A percentile compares a stretch with the other conserved stretches of the same genome.
Evolutionary conservation across 1,140 invertebrate species (phyloP).

Genomic region (Monomorium pharaonis): DNA sequence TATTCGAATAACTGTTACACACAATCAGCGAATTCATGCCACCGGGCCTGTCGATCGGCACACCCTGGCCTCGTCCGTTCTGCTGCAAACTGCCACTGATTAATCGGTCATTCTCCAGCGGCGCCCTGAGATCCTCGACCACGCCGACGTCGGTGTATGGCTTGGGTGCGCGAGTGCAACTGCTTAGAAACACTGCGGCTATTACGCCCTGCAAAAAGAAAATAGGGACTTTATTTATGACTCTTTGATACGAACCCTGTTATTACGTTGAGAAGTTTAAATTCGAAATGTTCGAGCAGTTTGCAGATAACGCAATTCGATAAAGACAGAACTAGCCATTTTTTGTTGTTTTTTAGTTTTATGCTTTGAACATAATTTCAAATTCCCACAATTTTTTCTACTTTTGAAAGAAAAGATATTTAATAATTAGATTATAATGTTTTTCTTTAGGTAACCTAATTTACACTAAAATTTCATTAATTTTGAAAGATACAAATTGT

Average conservation of each 20-base stretch:
- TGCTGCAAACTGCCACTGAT: slow-evolving; percentile 45
- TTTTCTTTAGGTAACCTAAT: neutral
- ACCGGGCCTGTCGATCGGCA: slow-evolving; percentile 84
- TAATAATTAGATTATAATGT: neutral
- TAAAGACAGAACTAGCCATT: too few species aligned
- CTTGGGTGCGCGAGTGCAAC: slow-evolving; percentile 77
- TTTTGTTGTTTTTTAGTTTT: too few species aligned
- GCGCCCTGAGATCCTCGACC: slow-evolving; percentile 75
- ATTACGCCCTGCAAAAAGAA: slow-evolving; percentile 77
- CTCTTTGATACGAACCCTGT: neutral
- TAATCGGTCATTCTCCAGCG: slow-evolving; percentile 76
- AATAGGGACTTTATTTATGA: neutral
- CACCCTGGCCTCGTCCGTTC: slow-evolving; percentile 61
- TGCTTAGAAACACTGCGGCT: slow-evolving; percentile 81
- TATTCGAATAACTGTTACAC: slow-evolving; percentile 91
- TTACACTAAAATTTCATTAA: neutral
- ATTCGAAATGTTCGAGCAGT: neutral
- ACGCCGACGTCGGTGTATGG: slow-evolving; percentile 81
- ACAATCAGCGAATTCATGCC: slow-evolving; percentile 90
- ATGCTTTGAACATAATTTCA: neutral
- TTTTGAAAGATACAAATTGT: neutral
- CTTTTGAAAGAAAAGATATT: neutral
- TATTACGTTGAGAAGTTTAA: neutral
- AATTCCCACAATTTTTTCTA: neutral
- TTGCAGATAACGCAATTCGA: neutral